A percentile compares a stretch with the other conserved stretches of the same genome.
These are phyloP conservation scores for Dicrurus megarhynchus DNA, from an alignment of 2,113 vertebrate genomes.

Conservation along the genomic window DNA sequence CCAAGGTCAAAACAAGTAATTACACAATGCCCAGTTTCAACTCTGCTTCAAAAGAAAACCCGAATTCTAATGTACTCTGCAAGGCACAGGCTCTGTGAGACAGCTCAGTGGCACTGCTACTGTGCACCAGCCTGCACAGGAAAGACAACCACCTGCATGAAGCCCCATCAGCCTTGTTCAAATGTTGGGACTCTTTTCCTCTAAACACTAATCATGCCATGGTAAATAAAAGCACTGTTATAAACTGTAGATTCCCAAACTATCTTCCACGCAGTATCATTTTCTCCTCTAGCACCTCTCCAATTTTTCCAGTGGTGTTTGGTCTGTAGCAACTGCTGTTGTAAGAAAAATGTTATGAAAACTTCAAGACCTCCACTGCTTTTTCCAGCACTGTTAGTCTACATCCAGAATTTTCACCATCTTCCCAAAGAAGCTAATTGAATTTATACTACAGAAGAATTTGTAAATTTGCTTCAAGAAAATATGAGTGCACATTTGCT, in stretches of 20 bases:
- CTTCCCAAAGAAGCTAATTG: neutral
- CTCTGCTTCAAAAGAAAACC: neutral
- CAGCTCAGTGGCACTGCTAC: neutral
- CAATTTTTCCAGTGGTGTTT: neutral
- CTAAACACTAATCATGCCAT: neutral
- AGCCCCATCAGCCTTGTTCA: neutral
- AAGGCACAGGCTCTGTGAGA: neutral
- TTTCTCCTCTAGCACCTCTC: neutral
- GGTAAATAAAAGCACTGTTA: neutral
- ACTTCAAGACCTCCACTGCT: neutral
- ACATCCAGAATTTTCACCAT: neutral
- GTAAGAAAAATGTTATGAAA: neutral
- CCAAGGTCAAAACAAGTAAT: neutral
- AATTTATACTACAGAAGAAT: neutral
- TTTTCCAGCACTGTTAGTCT: neutral
- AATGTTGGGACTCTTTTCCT: neutral
- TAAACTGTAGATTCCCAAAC: neutral
- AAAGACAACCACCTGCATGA: accelerated
- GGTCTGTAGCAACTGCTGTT: neutral
- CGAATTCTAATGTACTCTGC: neutral
- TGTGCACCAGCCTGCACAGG: neutral
- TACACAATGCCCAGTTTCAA: neutral
- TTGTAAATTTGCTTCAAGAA: neutral
- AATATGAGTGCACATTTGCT: neutral
- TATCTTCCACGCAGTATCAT: neutral